Conservation (phyloP, 92 coral and sea anemone genomes). For the Phenganax subtilis region DNA sequence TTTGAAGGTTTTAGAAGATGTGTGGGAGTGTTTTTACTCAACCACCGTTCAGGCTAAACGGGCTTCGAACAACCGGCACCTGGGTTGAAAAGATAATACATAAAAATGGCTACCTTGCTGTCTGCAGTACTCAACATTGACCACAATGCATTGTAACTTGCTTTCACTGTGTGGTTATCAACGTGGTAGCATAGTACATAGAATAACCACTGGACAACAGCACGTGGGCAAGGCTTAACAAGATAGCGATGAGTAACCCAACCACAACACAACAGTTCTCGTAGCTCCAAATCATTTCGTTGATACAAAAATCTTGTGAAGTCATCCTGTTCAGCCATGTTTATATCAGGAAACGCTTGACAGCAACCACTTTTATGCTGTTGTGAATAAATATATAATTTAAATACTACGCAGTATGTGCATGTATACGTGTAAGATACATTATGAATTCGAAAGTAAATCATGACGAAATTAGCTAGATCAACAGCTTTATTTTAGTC, state of each 20-base stretch:
- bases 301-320: constrained; percentile 47
- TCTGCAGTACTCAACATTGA: constrained; percentile 56
- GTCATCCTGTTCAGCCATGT: constrained; percentile 3
- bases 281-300: constrained; percentile 53
- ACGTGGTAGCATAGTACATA: constrained; percentile 67
- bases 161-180: constrained; percentile 57
- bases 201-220: constrained; percentile 81
- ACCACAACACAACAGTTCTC: constrained; percentile 77
- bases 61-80: neutral
- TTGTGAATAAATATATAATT: neutral
- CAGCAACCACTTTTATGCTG: constrained; percentile 22
- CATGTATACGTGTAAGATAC: neutral
- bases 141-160: constrained; percentile 75
- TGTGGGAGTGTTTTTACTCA: no score
- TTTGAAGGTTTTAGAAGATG: no score
- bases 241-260: constrained; percentile 83
- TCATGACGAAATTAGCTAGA: no score
- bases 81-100: neutral
- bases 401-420: neutral
- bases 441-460: no score
- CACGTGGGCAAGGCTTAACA: constrained; percentile 66
- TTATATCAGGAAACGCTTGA: constrained; percentile 27
- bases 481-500: no score
- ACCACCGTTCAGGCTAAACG: no score
- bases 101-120: constrained; percentile 52